These are phyloP conservation scores for Erynnis tages DNA, from an alignment of 2,888 invertebrate genomes.

Conservation along the genomic window DNA sequence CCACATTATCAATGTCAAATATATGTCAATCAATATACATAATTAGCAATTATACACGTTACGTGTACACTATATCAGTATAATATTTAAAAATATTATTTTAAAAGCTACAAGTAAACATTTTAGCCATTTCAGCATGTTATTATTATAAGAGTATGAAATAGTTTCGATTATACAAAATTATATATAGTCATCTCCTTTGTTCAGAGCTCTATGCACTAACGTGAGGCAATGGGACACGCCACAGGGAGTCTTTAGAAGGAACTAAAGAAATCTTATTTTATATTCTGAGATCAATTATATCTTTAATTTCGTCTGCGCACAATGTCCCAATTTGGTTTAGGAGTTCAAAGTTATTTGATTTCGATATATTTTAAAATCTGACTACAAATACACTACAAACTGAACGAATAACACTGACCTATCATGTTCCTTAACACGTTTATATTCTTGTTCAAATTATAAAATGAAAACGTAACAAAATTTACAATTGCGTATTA, in stretches of 20 bases:
- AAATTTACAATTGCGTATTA: slow-evolving; percentile 2
- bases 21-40: too few relatives aligned
- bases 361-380: slow-evolving; percentile 18
- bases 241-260: slow-evolving; percentile 52
- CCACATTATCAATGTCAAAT: too few relatives aligned
- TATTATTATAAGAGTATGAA: too few relatives aligned
- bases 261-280: slow-evolving; percentile 65
- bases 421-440: neutral
- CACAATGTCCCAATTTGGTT: slow-evolving; percentile 50
- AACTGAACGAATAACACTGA: neutral
- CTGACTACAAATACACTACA: slow-evolving; percentile 6
- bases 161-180: too few relatives aligned
- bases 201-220: too few relatives aligned
- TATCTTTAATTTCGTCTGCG: slow-evolving; percentile 47
- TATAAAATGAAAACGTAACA: slow-evolving; percentile 14
- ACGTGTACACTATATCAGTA: too few relatives aligned
- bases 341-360: slow-evolving; percentile 19
- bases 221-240: slow-evolving; percentile 50
- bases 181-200: too few relatives aligned
- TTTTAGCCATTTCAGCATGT: too few relatives aligned
- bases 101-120: too few relatives aligned
- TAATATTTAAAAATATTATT: too few relatives aligned
- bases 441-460: neutral
- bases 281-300: slow-evolving; percentile 67
- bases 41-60: too few relatives aligned